Evolutionary conservation across 1,140 invertebrate species (phyloP).

Genomic region (Nomia melanderi): DNA sequence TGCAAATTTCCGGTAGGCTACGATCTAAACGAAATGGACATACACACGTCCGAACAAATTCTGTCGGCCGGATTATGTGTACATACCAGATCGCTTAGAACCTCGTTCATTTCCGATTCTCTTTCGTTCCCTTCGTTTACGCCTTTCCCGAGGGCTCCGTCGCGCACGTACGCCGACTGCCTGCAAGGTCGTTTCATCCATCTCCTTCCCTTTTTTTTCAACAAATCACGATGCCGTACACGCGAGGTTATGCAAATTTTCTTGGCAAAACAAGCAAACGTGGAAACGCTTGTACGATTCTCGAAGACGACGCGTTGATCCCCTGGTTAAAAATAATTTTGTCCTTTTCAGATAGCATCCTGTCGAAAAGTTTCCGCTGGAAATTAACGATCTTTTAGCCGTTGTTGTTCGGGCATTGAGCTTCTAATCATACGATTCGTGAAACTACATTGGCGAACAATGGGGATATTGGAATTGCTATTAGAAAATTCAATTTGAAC

Average conservation of each 20-base stretch:
- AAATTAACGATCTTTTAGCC: too few species aligned
- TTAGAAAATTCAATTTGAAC: too few species aligned
- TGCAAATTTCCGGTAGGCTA: conserved; percentile 76
- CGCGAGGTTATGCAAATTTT: conserved; percentile 47
- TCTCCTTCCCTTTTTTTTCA: not conserved
- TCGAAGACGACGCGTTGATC: not conserved
- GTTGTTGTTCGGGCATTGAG: too few species aligned
- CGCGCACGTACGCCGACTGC: not conserved
- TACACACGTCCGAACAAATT: conserved; percentile 64
- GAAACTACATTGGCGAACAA: too few species aligned
- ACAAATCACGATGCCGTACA: conserved; percentile 16
- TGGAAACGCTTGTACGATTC: not conserved
- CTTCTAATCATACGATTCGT: too few species aligned
- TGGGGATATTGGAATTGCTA: too few species aligned
- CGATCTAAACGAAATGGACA: conserved; percentile 67
- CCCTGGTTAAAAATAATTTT: too few species aligned
- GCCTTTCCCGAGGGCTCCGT: conserved; percentile 35
- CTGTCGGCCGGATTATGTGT: conserved; percentile 32
- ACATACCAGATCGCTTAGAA: conserved; percentile 53
- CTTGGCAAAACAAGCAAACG: not conserved
- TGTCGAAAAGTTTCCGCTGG: too few species aligned
- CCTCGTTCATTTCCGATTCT: conserved; percentile 43
- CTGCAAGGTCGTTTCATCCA: conserved; percentile 14
- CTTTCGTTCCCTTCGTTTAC: conserved; percentile 28
- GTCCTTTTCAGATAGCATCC: too few species aligned